Conservation (phyloP, 2,888 invertebrate genomes). For the Lagria hirta region DNA sequence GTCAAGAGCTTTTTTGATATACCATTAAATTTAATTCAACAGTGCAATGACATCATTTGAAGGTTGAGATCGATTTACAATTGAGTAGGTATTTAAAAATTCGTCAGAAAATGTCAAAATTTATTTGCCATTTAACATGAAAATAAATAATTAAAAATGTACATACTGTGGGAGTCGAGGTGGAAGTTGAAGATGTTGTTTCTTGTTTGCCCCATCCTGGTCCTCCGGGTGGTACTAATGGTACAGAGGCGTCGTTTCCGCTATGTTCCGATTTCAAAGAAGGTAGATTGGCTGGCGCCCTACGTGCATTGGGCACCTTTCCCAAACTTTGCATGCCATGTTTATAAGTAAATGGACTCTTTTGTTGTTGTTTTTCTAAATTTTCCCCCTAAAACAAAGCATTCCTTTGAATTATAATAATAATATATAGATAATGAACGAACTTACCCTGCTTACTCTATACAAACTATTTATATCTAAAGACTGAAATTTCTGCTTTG, state of each 20-base stretch:
- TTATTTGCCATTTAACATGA: no score
- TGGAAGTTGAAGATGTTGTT: slow-evolving; percentile 57
- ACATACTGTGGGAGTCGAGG: slow-evolving; percentile 43
- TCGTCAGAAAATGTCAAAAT: neutral
- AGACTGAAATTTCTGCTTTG: slow-evolving; percentile 94
- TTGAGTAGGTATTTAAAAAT: no score
- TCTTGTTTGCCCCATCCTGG: slow-evolving; percentile 72
- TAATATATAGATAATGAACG: slow-evolving; percentile 6
- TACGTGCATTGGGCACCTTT: slow-evolving; percentile 96
- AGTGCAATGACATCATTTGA: neutral
- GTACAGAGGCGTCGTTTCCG: slow-evolving; percentile 75
- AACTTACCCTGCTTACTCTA: slow-evolving; percentile 79
- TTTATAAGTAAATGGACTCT: slow-evolving; percentile 90
- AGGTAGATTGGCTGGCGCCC: slow-evolving; percentile 98
- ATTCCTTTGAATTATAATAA: neutral
- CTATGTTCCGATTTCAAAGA: slow-evolving; percentile 96
- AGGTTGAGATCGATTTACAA: no score
- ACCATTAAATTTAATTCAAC: neutral
- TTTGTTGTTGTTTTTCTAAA: slow-evolving; percentile 84
- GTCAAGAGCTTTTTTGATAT: no score
- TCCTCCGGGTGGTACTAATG: slow-evolving; percentile 77
- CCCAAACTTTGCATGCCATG: slow-evolving; percentile 99
- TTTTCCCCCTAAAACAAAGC: slow-evolving; percentile 69
- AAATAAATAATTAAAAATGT: slow-evolving; percentile 1
- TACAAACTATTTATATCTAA: slow-evolving; percentile 98